Percentiles rank a stretch among this genome's conserved stretches.
Conservation (phyloP, 2,113 vertebrate species). For the Ptilonorhynchus violaceus region DNA sequence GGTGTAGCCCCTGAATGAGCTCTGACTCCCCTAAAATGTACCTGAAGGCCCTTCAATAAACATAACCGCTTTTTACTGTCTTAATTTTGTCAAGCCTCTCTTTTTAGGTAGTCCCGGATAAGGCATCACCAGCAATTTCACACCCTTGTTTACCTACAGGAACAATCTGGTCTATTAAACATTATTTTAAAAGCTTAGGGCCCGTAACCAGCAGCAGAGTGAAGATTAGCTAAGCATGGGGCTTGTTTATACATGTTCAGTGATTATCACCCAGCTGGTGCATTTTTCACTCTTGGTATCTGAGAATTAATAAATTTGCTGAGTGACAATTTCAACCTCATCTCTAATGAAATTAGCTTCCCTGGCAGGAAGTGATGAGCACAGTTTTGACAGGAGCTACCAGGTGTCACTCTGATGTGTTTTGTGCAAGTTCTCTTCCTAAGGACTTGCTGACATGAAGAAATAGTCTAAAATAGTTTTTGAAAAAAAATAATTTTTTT, state of each 20-base stretch:
- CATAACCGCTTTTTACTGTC: too few relatives aligned
- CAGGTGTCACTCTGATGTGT: not conserved
- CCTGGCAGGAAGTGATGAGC: conserved; percentile 6
- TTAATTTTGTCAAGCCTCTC: too few relatives aligned
- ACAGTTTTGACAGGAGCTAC: conserved; percentile 1
- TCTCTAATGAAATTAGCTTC: conserved; percentile 36
- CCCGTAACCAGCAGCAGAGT: not conserved
- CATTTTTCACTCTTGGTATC: conserved; percentile 7
- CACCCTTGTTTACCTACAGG: not conserved
- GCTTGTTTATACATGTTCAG: conserved; percentile 1
- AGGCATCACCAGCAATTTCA: not conserved
- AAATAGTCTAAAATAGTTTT: not conserved
- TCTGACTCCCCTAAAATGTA: too few relatives aligned
- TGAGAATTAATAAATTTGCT: conserved; percentile 54
- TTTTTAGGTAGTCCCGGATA: too few relatives aligned
- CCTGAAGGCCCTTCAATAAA: too few relatives aligned
- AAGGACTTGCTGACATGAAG: not conserved
- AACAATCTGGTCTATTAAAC: not conserved
- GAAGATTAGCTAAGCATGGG: conserved; percentile 4
- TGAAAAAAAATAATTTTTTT: not conserved
- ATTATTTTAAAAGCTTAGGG: not conserved
- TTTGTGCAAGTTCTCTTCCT: not conserved
- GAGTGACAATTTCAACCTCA: conserved; percentile 37
- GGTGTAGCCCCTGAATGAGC: too few relatives aligned
- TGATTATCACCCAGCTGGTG: conserved; percentile 31